Evolutionary conservation across 2,888 invertebrate species (phyloP).

Genomic region (Halocaridina rubra): DNA sequence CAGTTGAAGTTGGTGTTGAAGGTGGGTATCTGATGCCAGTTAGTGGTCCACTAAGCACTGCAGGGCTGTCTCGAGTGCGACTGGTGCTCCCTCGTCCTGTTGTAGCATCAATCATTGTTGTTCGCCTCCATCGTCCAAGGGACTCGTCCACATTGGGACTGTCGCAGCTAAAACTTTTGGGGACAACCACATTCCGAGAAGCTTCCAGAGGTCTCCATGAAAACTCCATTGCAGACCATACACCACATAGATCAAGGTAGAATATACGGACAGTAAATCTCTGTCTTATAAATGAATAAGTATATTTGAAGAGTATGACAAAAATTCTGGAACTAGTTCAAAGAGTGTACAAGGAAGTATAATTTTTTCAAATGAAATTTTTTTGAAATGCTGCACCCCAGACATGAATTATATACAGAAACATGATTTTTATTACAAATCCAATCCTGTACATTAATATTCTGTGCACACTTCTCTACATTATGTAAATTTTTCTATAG

Average conservation of each 20-base stretch:
- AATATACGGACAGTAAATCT: no score
- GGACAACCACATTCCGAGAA: slow-evolving; percentile 84
- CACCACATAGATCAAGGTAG: slow-evolving; percentile 68
- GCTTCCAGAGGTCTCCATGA: slow-evolving; percentile 35
- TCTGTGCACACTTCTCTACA: no score
- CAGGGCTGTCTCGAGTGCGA: slow-evolving; percentile 88
- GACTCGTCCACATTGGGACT: slow-evolving; percentile 92
- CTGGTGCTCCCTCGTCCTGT: slow-evolving; percentile 85
- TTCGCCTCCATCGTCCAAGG: slow-evolving; percentile 83
- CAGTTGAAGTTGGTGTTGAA: slow-evolving; percentile 85
- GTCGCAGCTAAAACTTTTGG: slow-evolving; percentile 86
- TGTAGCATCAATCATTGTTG: slow-evolving; percentile 85
- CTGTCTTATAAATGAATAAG: no score
- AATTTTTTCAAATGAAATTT: neutral
- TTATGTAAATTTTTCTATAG: no score
- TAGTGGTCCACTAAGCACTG: slow-evolving; percentile 86
- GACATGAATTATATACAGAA: no score
- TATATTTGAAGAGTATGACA: no score
- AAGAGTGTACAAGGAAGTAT: no score
- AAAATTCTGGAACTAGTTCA: no score
- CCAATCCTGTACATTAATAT: no score
- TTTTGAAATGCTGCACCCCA: no score
- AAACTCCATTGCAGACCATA: slow-evolving; percentile 23
- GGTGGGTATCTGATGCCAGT: slow-evolving; percentile 83
- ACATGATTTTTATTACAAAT: no score